Base-by-base conservation (phyloP, 2,888 invertebrate species). In the Troides helena region DNA sequence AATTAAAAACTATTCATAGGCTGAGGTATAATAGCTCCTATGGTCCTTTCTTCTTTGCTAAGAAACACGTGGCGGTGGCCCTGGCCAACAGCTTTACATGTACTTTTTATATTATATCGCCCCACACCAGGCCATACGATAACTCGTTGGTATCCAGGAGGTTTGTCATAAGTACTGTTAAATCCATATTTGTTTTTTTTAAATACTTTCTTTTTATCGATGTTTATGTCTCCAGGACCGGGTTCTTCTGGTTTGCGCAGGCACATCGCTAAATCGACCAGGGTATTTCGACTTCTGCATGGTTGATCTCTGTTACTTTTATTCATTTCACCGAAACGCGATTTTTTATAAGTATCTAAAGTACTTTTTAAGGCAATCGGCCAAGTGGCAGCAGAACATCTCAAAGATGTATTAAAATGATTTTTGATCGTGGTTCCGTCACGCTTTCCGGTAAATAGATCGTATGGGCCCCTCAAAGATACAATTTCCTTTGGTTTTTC, bases 401-500 rank as follows among this genome's bases (percentile, higher is more conserved):
- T 81, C 30, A 79, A 67, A 12, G 83, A 78, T 10, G 83, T 87
- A 18, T 84, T 86, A 70, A 93, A 94, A 79, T 94, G 89, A 75
- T 94, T 94, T 77, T 93, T 94, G 18, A 94, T 93, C 0, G 93
- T 89, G 5, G 81, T 85, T 1, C 75, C 84, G 73, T 94, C 93
- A 62, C 94, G 83, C 46, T 85, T 85, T 0, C 94, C 94, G 0
- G 94, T 93, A 73, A 90, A 92, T 1, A 92, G 77, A 64, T 91
- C 88, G 72, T 92, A 92, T 0, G 92, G 92, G 0, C 92, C 91
- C 46, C 86, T 79, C 25, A 81, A 72, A 0, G 92, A 91, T 3
- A 90, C 85, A 0, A 88, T 0, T 73, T 87, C 90, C 2, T 86
- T 86, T 1, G 88, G 76, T 77, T 85, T 89, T 71, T 86, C 76